These are phyloP conservation scores for Hippoglossus stenolepis DNA, from an alignment of 2,113 vertebrate species.

Conservation along the genomic window DNA sequence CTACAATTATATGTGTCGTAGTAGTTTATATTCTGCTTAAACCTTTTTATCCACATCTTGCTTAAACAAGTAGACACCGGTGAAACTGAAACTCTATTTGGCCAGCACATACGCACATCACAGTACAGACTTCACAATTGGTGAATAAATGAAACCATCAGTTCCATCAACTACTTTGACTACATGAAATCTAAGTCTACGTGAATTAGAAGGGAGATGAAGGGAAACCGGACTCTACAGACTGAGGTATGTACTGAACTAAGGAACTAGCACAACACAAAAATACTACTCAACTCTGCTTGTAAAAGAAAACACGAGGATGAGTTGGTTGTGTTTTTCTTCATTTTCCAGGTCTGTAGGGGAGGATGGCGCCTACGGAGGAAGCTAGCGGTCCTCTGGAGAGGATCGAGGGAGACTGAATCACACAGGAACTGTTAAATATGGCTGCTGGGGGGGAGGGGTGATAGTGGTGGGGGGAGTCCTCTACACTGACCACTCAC, in stretches of 20 bases:
- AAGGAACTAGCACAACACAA: constrained; percentile 6
- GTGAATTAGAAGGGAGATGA: constrained; percentile 6
- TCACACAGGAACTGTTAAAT: constrained; percentile 30
- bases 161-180: neutral
- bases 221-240: neutral
- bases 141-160: neutral
- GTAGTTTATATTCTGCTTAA: constrained; percentile 29
- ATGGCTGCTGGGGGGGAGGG: neutral
- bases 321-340: constrained; percentile 17
- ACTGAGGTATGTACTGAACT: constrained; percentile 11
- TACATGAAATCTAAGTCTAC: neutral
- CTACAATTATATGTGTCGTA: too few species aligned
- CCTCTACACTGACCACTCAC: constrained; percentile 87
- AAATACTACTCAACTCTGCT: constrained; percentile 17
- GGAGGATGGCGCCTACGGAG: constrained; percentile 39
- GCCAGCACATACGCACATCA: neutral
- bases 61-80: constrained; percentile 22
- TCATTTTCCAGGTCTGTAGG: constrained; percentile 19
- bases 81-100: neutral
- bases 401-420: constrained; percentile 46
- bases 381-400: constrained; percentile 44
- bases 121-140: neutral
- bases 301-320: constrained; percentile 16
- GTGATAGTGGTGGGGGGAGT: neutral
- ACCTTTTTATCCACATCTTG: constrained; percentile 47